A percentile compares a stretch with the other conserved stretches of the same genome.
phyloP scores from a whole-genome alignment of 2,113 vertebrate species.

The Gambusia holbrooki region DNA sequence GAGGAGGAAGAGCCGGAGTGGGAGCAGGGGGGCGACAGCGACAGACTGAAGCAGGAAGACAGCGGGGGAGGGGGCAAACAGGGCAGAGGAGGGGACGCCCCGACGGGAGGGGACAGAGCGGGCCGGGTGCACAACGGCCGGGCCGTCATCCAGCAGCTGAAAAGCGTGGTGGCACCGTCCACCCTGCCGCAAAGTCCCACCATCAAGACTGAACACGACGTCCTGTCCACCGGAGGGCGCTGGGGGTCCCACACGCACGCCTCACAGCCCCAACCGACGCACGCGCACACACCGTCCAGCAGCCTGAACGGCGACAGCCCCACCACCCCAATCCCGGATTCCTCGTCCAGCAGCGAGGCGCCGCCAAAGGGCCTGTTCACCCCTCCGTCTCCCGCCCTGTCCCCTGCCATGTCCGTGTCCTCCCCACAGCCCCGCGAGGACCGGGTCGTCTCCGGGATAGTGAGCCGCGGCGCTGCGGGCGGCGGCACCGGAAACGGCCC shows the following conservation, averaged over 20 bases:
- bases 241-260: conserved; percentile 73
- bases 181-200: conserved; percentile 61
- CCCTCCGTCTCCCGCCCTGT: conserved; percentile 76
- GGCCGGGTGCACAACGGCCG: conserved; percentile 78
- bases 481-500: conserved; percentile 52
- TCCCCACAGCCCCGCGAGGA: conserved; percentile 80
- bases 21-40: conserved; percentile 65
- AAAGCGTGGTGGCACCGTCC: conserved; percentile 68
- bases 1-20: conserved; percentile 75
- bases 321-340: conserved; percentile 78
- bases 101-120: conserved; percentile 43
- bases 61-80: conserved; percentile 58
- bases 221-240: conserved; percentile 63
- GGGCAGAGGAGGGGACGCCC: conserved; percentile 49
- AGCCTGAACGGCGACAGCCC: conserved; percentile 78
- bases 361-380: conserved; percentile 76
- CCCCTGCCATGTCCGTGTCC: conserved; percentile 78
- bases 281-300: conserved; percentile 72
- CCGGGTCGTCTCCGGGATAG: conserved; percentile 44
- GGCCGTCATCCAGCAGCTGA: conserved; percentile 75
- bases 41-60: conserved; percentile 82
- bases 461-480: conserved; percentile 38
- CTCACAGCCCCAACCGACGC: conserved; percentile 59
- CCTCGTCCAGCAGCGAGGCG: conserved; percentile 74
- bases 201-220: conserved; percentile 83